Conservation (phyloP, 2,113 vertebrate genomes). For the Colaptes auratus region DNA sequence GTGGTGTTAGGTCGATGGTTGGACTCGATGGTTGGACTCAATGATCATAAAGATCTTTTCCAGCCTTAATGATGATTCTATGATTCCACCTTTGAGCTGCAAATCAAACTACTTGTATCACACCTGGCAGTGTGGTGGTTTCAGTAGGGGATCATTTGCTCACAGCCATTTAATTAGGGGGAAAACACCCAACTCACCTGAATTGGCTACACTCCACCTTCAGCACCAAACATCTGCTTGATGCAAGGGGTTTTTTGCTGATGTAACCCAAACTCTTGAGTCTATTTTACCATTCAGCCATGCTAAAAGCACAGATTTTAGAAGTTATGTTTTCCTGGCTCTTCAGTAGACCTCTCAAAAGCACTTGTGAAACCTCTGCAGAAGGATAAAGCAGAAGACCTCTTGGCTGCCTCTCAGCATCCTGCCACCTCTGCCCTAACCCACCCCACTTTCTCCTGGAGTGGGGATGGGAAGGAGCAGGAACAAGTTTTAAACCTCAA, state of each 20-base stretch:
- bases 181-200: neutral
- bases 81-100: neutral
- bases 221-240: neutral
- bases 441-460: neutral
- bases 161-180: neutral
- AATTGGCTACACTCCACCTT: rapidly evolving
- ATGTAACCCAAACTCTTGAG: neutral
- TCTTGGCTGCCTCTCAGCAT: neutral
- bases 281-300: neutral
- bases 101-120: neutral
- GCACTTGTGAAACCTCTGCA: neutral
- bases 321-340: neutral
- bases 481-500: neutral
- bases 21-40: too few species aligned
- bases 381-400: neutral
- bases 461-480: neutral
- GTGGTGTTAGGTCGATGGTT: too few species aligned
- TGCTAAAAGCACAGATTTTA: neutral
- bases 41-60: too few species aligned
- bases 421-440: neutral
- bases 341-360: neutral
- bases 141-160: neutral
- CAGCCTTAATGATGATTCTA: neutral
- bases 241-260: rapidly evolving
- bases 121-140: neutral